Percentiles rank a stretch among this genome's conserved stretches.
Evolutionary conservation across 2,888 invertebrate species (phyloP).

Genomic region (Steromphala cineraria): DNA sequence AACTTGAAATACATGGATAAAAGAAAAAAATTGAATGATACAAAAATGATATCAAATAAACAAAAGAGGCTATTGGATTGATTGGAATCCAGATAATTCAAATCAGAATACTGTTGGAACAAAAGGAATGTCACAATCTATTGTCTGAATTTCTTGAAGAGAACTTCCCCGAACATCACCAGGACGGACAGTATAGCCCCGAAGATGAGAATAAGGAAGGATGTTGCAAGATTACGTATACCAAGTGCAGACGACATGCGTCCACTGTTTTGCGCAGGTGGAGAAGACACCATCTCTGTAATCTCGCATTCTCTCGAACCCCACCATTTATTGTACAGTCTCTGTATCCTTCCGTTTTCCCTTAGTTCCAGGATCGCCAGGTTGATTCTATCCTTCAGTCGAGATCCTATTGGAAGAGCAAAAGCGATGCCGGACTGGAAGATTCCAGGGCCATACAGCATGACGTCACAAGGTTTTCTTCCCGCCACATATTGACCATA

Average conservation of each 20-base stretch:
- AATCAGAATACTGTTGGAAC: too few relatives aligned
- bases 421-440: not conserved
- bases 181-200: not conserved
- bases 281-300: not conserved
- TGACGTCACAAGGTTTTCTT: slow-evolving; percentile 31
- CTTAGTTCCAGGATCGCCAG: not conserved
- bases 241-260: not conserved
- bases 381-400: not conserved
- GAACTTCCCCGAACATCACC: not conserved
- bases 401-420: not conserved
- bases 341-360: not conserved
- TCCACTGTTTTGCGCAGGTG: not conserved
- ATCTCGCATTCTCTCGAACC: not conserved
- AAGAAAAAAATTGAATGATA: too few relatives aligned
- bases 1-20: too few relatives aligned
- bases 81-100: too few relatives aligned
- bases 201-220: not conserved
- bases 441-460: slow-evolving; percentile 28
- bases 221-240: not conserved
- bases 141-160: not conserved
- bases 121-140: not conserved
- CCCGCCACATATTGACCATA: slow-evolving; percentile 31
- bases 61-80: too few relatives aligned
- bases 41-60: too few relatives aligned
- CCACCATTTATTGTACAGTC: not conserved